phyloP scores from a whole-genome alignment of 2,888 invertebrate species.

The Globia sparganii region DNA sequence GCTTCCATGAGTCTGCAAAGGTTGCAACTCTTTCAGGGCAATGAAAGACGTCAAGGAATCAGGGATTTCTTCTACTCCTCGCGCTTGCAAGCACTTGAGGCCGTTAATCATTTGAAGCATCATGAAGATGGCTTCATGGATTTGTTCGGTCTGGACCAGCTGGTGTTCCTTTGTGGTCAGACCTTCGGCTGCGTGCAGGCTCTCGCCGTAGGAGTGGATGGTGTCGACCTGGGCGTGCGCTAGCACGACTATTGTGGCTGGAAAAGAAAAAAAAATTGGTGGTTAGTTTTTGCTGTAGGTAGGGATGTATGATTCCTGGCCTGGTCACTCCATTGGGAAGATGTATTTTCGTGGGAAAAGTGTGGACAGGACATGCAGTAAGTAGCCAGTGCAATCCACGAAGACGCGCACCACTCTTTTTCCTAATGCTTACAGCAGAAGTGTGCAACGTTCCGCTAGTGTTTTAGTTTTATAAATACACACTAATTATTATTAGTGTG shows the following conservation, averaged over 20 bases:
- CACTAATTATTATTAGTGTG: no score
- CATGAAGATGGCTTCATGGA: conserved; percentile 93
- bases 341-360: background rate
- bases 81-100: conserved; percentile 94
- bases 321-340: no score
- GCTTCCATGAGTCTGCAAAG: conserved; percentile 73
- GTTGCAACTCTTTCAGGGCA: conserved; percentile 91
- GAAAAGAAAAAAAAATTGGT: conserved; percentile 64
- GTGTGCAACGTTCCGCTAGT: no score
- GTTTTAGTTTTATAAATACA: no score
- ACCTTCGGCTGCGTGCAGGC: conserved; percentile 90
- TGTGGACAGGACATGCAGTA: background rate
- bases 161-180: conserved; percentile 84
- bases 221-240: conserved; percentile 94
- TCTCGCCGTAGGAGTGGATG: conserved; percentile 92
- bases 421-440: no score
- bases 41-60: conserved; percentile 93
- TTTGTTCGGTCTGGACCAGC: conserved; percentile 87
- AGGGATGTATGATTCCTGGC: no score
- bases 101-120: conserved; percentile 95
- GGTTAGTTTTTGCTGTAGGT: background rate
- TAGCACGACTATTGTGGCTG: conserved; percentile 94
- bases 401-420: no score
- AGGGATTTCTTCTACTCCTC: conserved; percentile 95
- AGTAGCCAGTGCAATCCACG: no score